Percentiles rank a stretch among this genome's conserved stretches.
phyloP scores from a whole-genome alignment of 2,113 vertebrate genomes.

The Antennarius striatus region DNA sequence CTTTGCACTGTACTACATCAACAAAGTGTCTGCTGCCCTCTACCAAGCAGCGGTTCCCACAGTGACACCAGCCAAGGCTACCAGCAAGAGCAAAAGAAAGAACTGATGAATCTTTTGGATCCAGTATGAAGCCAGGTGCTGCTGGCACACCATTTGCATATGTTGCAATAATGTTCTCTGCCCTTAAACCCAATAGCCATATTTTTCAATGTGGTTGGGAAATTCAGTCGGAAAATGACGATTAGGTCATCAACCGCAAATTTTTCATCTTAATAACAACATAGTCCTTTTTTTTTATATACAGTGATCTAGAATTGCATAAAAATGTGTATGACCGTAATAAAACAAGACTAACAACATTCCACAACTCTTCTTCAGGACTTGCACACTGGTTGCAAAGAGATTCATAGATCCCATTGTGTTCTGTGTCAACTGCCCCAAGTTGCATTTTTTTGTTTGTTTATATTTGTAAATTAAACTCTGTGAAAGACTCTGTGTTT shows the following conservation, averaged over 20 bases:
- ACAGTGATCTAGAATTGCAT: not conserved
- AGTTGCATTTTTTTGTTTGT: slow-evolving; percentile 39
- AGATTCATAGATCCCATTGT: slow-evolving; percentile 25
- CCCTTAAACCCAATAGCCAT: too few species aligned
- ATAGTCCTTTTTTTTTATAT: not conserved
- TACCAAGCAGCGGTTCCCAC: slow-evolving; percentile 84
- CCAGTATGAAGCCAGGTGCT: slow-evolving; percentile 2
- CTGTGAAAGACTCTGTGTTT: slow-evolving; percentile 25
- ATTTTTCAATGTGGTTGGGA: not conserved
- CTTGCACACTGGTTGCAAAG: slow-evolving; percentile 24
- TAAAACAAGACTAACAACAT: slow-evolving; percentile 28
- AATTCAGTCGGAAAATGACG: not conserved
- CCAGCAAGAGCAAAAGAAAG: slow-evolving; percentile 92
- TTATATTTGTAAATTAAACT: slow-evolving; percentile 75
- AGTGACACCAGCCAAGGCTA: slow-evolving; percentile 78
- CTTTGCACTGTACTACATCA: slow-evolving; percentile 92
- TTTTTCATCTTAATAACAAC: not conserved
- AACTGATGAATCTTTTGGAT: slow-evolving; percentile 72
- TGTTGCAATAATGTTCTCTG: slow-evolving; percentile 5
- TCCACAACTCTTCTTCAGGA: slow-evolving; percentile 28
- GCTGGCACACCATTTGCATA: not conserved
- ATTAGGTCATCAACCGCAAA: not conserved
- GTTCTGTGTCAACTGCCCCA: slow-evolving; percentile 25
- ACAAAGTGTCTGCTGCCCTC: slow-evolving; percentile 93
- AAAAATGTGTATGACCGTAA: not conserved